phyloP scores from a whole-genome alignment of 2,797 vertebrate species.

The Crocidura indochinensis region DNA sequence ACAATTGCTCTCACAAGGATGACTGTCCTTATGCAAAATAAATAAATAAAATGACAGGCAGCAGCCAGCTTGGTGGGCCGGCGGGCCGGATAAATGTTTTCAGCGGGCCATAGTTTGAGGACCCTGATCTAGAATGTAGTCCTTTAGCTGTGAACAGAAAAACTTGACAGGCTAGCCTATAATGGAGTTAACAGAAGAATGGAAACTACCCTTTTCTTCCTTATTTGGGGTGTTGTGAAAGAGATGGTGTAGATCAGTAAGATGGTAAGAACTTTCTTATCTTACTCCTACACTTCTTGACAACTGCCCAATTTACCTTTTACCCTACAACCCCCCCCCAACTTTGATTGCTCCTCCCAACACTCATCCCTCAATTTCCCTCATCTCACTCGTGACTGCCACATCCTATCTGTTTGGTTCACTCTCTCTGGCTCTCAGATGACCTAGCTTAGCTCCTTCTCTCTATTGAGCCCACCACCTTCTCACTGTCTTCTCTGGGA shows the following conservation, averaged over 20 bases:
- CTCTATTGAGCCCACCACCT: neutral
- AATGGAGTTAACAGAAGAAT: neutral
- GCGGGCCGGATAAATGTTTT: too few relatives aligned
- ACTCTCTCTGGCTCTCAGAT: neutral
- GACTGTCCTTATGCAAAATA: too few relatives aligned
- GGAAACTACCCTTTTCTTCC: neutral
- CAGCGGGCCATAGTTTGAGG: too few relatives aligned
- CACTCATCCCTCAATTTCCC: neutral
- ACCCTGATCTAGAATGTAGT: too few relatives aligned
- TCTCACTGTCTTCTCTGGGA: neutral
- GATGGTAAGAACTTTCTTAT: neutral
- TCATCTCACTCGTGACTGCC: neutral
- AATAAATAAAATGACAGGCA: too few relatives aligned
- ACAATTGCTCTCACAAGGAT: too few relatives aligned
- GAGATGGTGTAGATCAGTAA: neutral
- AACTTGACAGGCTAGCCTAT: too few relatives aligned
- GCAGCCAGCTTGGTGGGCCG: too few relatives aligned
- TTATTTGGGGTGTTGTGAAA: neutral
- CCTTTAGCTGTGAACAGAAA: too few relatives aligned
- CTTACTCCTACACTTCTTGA: slow-evolving; percentile 15
- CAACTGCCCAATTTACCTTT: neutral
- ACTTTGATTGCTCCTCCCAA: too few relatives aligned
- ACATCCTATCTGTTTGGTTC: neutral
- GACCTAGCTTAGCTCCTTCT: neutral
- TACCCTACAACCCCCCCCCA: neutral